Conservation (phyloP, 2,113 vertebrate genomes). For the Bos indicus region DNA sequence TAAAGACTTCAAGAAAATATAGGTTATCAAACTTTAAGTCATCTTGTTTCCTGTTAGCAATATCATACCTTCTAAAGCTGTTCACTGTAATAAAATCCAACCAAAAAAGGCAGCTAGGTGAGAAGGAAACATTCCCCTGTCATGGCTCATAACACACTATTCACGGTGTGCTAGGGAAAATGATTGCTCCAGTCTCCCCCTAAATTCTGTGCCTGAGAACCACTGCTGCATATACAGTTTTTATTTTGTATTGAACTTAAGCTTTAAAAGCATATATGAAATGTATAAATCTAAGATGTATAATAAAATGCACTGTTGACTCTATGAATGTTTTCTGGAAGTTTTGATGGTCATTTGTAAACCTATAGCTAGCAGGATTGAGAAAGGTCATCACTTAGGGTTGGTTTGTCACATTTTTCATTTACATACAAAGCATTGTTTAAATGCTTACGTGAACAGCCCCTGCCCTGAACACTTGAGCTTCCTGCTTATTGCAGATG, state of each 20-base stretch:
- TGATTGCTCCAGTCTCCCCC: background rate
- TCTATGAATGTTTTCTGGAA: constrained; percentile 13
- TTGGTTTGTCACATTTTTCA: background rate
- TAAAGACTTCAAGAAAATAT: constrained; percentile 42
- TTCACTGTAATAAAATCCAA: constrained; percentile 38
- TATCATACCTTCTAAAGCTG: constrained; percentile 42
- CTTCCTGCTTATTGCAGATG: background rate
- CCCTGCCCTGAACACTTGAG: background rate
- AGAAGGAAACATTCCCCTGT: background rate
- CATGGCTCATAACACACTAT: background rate
- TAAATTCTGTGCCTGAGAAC: constrained; percentile 61
- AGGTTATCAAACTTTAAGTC: constrained; percentile 34
- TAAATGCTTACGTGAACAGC: background rate
- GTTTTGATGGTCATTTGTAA: background rate
- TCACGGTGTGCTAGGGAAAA: background rate
- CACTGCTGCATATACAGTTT: constrained; percentile 51
- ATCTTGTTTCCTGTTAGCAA: constrained; percentile 35
- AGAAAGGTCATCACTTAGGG: background rate
- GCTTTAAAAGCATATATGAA: constrained; percentile 68
- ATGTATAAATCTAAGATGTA: constrained; percentile 58
- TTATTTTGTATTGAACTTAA: constrained; percentile 60
- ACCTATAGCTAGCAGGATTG: background rate
- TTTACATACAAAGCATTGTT: background rate
- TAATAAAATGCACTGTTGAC: constrained; percentile 60
- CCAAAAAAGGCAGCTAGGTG: constrained; percentile 25